Base-by-base conservation (phyloP, 2,888 invertebrate species). In the Thera britannica region DNA sequence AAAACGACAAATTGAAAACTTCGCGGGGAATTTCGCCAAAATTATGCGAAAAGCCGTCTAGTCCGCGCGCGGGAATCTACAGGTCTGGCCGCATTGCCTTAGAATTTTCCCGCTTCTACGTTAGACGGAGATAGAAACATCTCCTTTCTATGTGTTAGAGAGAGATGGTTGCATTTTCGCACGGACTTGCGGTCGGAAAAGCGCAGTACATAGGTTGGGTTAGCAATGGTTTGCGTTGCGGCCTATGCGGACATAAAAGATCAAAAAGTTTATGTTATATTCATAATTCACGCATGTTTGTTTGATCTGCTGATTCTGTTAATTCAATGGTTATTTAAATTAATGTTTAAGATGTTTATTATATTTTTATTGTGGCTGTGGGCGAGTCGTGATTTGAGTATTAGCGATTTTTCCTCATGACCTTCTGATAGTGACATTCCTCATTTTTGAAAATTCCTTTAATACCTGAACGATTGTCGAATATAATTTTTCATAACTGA, bases 51-150 rank as follows among this genome's bases (percentile, higher is more conserved):
- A 68, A 85, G 79, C 84, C 93, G 92, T 89, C 85, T 80, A 76
- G 38, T 67, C 88, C 75, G 74, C 80, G 73, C 86, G 85, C 85
- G 85, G 78, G 87, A 88, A 89, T 87, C 90, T 88, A 90, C 91
- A 91, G 89, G 90, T 93, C 93, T 93, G 87, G 70, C 84, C 78
- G 84, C 86, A 86, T 73, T 83, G 84, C 84, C 82, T 79, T 80
- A 79, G 73, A 80, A 79, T 88, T 90, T 65, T 87, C 90, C 92
- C 91, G 89, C 92, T 86, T 76, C 78, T 74, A 75, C 63, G 74
- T 41, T 55, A 69, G 69, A 86, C 62, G 60, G 83, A 75, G 85
- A 89, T 58, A 65, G 68, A 67, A 11, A 48, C 35, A 78, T 48
- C 9, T 46, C 68, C 76, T 73, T 65, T 49, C 8, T 23, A 0